Base-by-base conservation (phyloP, 2,888 invertebrate genomes). In the Microctonus aethiopoides region DNA sequence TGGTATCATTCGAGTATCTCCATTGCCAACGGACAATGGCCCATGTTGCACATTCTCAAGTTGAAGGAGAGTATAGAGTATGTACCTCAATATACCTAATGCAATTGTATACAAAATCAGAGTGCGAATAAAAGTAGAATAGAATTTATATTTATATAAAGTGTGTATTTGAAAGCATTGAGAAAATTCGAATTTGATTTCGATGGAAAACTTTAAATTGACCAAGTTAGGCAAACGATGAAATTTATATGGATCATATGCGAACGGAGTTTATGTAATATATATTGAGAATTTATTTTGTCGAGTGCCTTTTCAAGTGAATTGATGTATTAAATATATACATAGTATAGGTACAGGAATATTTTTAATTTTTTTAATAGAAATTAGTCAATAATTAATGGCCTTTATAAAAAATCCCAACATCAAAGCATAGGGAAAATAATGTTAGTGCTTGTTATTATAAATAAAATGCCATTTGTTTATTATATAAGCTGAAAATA, bases 181-280 rank as follows among this genome's bases (percentile, higher is more conserved):
- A 22, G 69, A 46, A 46, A 66, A 65, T 70, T 34, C 20, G 36
- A 36, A 52, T 5, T 65, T 70, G 65, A 70, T 70, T n/a, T 70
- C 65, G 39, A 70, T 70, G 54, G 22, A 64, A 70, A 65, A 70
- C 70, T 70, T 70, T 66, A 65, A 65, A 66, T 70, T 39, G 52
- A 39, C 32, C 65, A 65, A 70, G 54, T 70, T 70, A 39, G 22
- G 36, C 26, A 22, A 13, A n/a, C 63, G 64, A 7, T n/a, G 6
- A 46, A 46, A 46, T 46, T 46, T 46, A 46, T 46, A 22, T 29
- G 16, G 29, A 29, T 29, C 20, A 54, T 16, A 46, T 46, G 54
- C 16, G 52, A n/a, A 39, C 29, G 29, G 4, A 29, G 7, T 29
- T 5, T 29, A 29, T 29, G 4, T 3, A 5, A 29, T 29, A 29